phyloP scores from a whole-genome alignment of 2,888 invertebrate genomes.

The Pristionchus maxplancki region DNA sequence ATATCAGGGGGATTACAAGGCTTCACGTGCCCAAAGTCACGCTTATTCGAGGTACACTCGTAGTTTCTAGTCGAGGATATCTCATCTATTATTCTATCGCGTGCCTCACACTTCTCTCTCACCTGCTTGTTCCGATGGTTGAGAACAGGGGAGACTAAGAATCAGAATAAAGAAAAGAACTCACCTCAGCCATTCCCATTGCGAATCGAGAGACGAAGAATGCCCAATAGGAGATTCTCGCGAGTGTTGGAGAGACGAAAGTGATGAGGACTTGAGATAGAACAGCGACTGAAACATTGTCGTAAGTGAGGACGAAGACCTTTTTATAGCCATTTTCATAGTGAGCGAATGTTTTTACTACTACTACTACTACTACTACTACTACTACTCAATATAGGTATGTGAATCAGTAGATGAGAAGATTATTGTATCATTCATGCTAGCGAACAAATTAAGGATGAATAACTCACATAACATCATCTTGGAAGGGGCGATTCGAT shows the following conservation, averaged over 20 bases:
- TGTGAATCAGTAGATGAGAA: too few species aligned
- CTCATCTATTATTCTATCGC: neutral
- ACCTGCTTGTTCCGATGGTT: conserved; percentile 2
- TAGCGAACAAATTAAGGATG: neutral
- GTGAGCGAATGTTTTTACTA: too few species aligned
- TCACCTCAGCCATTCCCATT: conserved; percentile 49
- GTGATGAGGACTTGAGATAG: conserved; percentile 47
- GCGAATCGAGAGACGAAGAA: conserved; percentile 44
- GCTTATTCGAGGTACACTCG: neutral
- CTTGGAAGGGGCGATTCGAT: conserved; percentile 11
- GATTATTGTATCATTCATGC: too few species aligned
- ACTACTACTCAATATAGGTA: too few species aligned
- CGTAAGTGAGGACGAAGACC: too few species aligned
- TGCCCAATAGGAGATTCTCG: conserved; percentile 48
- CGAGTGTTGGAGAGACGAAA: conserved; percentile 44
- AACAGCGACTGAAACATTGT: conserved; percentile 43
- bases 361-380: too few species aligned
- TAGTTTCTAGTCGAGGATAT: neutral
- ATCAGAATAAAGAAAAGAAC: neutral
- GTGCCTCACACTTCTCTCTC: neutral
- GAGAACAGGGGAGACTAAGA: neutral
- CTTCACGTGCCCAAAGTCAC: neutral
- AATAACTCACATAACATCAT: conserved; percentile 45
- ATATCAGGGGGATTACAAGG: neutral
- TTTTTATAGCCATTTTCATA: too few species aligned